These are phyloP conservation scores for Eulemur rufifrons DNA, from an alignment of 2,113 vertebrate genomes.

Conservation along the genomic window DNA sequence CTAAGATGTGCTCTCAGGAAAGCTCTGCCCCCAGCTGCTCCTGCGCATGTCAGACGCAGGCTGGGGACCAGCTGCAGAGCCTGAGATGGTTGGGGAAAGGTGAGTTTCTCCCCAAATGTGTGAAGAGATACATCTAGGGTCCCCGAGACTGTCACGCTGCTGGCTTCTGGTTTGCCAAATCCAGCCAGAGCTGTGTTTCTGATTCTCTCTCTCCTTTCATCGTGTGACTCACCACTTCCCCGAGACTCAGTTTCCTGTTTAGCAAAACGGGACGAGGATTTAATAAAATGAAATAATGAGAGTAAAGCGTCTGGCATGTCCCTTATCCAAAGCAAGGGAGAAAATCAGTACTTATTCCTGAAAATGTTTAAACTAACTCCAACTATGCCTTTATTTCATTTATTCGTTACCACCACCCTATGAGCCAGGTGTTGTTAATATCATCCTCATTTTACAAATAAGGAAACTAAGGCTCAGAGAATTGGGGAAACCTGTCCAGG, in stretches of 20 bases:
- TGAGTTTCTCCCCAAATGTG: background rate
- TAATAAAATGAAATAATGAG: background rate
- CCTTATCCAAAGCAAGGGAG: background rate
- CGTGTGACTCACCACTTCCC: background rate
- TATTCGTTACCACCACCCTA: background rate
- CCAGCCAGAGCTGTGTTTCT: background rate
- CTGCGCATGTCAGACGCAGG: background rate
- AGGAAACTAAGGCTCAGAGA: background rate
- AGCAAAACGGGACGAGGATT: background rate
- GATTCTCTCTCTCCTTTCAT: background rate
- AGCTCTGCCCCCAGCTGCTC: background rate
- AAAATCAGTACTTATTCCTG: background rate
- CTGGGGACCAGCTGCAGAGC: background rate
- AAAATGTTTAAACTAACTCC: background rate
- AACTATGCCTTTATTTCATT: background rate
- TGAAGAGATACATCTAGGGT: background rate
- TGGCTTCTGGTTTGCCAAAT: background rate
- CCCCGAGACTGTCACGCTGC: background rate
- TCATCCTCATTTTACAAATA: background rate
- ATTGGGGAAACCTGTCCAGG: background rate
- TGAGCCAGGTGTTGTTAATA: background rate
- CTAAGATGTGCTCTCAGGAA: background rate
- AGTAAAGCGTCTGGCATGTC: background rate
- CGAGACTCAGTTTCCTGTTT: background rate
- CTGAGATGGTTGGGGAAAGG: background rate